Percentiles rank a stretch among this genome's conserved stretches.
Evolutionary conservation across 1,140 invertebrate species (phyloP).

Genomic region (Triops cancriformis): DNA sequence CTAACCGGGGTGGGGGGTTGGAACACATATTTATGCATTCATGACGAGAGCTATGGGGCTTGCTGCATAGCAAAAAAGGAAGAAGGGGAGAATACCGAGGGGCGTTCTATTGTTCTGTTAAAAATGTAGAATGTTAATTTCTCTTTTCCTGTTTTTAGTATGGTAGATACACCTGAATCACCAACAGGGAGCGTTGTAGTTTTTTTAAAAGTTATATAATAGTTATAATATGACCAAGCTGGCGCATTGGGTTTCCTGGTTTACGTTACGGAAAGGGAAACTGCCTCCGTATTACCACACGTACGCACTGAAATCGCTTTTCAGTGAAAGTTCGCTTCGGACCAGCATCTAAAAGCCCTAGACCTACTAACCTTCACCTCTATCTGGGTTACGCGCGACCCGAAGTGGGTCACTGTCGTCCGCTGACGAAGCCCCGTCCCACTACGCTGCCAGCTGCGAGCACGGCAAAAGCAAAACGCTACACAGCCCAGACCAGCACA

Average conservation of each 20-base stretch:
- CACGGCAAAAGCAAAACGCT: neutral
- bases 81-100: neutral
- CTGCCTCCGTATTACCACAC: too few species aligned
- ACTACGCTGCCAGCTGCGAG: neutral
- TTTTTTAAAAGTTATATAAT: too few species aligned
- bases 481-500: neutral
- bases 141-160: neutral
- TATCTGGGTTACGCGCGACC: constrained; percentile 9
- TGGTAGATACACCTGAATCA: neutral
- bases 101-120: neutral
- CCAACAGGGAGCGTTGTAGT: neutral
- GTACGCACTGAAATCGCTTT: neutral
- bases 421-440: neutral
- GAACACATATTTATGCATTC: constrained; percentile 7
- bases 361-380: constrained; percentile 12
- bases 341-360: neutral
- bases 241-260: too few species aligned
- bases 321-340: neutral
- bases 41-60: neutral
- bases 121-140: neutral
- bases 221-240: too few species aligned
- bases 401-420: constrained; percentile 9
- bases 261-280: too few species aligned
- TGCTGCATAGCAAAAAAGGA: neutral
- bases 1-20: neutral